Percentiles rank a stretch among this genome's conserved stretches.
Conservation (phyloP, 2,797 vertebrate species). For the Hafferia zeledoni region DNA sequence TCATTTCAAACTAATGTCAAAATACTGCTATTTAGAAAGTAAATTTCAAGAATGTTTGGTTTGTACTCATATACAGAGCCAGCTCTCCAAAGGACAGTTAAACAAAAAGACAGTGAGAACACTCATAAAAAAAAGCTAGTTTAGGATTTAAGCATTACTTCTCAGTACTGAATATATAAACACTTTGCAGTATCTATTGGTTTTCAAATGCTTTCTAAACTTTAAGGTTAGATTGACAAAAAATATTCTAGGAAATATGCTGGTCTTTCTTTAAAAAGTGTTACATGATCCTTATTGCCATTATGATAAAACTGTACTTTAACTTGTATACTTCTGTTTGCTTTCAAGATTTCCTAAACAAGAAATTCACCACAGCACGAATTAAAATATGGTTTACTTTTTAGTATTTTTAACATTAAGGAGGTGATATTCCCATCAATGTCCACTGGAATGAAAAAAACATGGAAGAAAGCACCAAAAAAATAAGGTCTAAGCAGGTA, state of each 20-base stretch:
- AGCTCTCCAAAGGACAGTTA: not conserved
- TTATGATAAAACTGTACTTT: not conserved
- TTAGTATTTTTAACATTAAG: not conserved
- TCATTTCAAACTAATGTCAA: slow-evolving; percentile 41
- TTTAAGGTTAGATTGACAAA: not conserved
- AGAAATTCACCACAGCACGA: not conserved
- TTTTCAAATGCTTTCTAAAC: not conserved
- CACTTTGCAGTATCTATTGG: not conserved
- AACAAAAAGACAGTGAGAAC: slow-evolving; percentile 8
- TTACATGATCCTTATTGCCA: not conserved
- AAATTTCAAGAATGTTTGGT: slow-evolving; percentile 28
- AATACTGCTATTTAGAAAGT: slow-evolving; percentile 32
- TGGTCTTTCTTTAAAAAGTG: not conserved
- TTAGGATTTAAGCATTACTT: not conserved
- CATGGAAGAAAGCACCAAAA: not conserved
- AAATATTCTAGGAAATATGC: not conserved
- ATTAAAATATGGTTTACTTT: not conserved
- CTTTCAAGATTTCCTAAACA: not conserved
- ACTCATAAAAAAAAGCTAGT: not conserved
- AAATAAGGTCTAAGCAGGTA: not conserved
- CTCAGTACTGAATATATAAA: not conserved
- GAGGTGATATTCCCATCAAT: not conserved
- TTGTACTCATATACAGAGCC: not conserved
- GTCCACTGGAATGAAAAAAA: not conserved
- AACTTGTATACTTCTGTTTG: not conserved